Evolutionary conservation across 2,113 vertebrate genomes (phyloP), one percentile per base, ranked within the genome.

Genomic region (Vireo altiloquus): DNA sequence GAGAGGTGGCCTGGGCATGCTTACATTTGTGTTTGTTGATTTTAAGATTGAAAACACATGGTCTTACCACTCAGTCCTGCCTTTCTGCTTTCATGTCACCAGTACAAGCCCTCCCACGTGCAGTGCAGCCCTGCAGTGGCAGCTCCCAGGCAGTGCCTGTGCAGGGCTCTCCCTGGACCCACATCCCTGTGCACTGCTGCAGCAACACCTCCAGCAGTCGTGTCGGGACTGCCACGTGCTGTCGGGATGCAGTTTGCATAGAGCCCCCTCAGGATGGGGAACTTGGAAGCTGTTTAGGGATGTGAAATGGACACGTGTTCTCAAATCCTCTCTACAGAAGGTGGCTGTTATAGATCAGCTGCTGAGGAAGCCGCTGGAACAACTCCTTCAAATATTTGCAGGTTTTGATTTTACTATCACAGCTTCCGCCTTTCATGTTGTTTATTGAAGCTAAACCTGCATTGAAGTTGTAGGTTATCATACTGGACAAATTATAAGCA

Each of bases 101-200:
- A 19, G 35, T 4, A 2, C 2, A 16, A 24, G 22, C 39, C 49
- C 19, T 57, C 16, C 4, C 14, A 17, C 1, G 2, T 5, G 10
- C 46, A 12, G 7, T 5, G 46, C 3, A 15, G 84, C 56, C 2
- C 2, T 60, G 69, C 2, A 0, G 6, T 1, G 0, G 54, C 16
- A 50, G 60, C 50, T 70, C 42, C 68, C 20, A 0, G 66, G 47
- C 63, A 42, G 25, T 4, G 15, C 70, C 18, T 7, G 13, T 24
- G 16, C 0, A 0, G 35, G 22, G 4, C 23, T 18, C 19, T 33
- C 0, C 1, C 44, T 21, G 28, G 4, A 21, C 35, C 16, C 12
- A 1, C 5, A 15, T 19, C 17, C 42, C 23, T 24, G n/a, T 11
- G 49, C 22, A 0, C 28, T 15, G 46, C 74, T n/a, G 39, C 18